Conservation (phyloP, 1,140 invertebrate species). For the Dreissena rostriformis region DNA sequence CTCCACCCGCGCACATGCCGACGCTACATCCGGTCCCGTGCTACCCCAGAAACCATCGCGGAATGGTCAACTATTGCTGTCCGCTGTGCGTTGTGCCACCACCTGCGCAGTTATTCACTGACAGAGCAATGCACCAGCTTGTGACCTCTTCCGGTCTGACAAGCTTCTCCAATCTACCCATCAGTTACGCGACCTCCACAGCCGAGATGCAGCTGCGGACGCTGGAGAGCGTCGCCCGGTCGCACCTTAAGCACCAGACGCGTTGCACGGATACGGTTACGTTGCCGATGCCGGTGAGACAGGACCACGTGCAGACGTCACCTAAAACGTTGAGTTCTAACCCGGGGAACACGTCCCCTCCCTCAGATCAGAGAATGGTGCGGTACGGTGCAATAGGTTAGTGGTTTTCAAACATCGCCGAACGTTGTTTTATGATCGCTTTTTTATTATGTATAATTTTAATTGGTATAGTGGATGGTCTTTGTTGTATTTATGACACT, state of each 20-base stretch:
- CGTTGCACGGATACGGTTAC: background rate
- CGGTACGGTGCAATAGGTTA: constrained; percentile 46
- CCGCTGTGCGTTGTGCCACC: constrained; percentile 68
- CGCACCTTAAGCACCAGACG: background rate
- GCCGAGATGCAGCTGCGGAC: constrained; percentile 46
- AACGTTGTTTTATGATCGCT: too few relatives aligned
- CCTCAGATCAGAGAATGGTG: constrained; percentile 21
- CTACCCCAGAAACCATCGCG: constrained; percentile 67
- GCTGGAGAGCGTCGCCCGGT: background rate
- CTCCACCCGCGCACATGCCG: constrained; percentile 39
- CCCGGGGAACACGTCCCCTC: background rate
- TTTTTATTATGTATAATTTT: too few relatives aligned
- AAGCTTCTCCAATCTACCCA: constrained; percentile 8
- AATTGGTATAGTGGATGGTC: too few relatives aligned
- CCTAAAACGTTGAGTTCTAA: background rate
- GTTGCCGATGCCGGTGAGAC: background rate
- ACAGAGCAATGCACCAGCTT: constrained; percentile 47
- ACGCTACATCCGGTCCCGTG: constrained; percentile 63
- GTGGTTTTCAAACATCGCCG: background rate
- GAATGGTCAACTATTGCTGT: constrained; percentile 68
- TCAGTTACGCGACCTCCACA: constrained; percentile 33
- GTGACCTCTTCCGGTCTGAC: constrained; percentile 11
- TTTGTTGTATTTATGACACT: too few relatives aligned
- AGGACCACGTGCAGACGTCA: constrained; percentile 1
- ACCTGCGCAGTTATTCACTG: constrained; percentile 57